Conservation (phyloP, 1,140 invertebrate genomes). For the Drosophila serrata region DNA sequence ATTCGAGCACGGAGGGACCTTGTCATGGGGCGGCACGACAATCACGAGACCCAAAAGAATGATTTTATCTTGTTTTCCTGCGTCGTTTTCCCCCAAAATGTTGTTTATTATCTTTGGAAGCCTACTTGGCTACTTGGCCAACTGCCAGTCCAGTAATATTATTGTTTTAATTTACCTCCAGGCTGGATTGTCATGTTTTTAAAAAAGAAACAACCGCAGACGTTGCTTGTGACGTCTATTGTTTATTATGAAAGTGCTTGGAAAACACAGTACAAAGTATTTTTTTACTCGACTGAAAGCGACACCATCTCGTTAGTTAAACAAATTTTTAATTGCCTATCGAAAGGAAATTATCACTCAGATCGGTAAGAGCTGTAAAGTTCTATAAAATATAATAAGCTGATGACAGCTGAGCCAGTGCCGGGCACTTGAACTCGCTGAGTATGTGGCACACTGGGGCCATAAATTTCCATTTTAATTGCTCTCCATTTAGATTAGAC, state of each 20-base stretch:
- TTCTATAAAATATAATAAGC: constrained; percentile 57
- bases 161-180: constrained; percentile 32
- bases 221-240: constrained; percentile 24
- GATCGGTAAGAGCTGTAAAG: constrained; percentile 50
- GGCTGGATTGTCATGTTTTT: constrained; percentile 23
- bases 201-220: constrained; percentile 34
- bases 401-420: constrained; percentile 41
- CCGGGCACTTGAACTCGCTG: constrained; percentile 54
- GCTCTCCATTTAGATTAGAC: constrained; percentile 68
- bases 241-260: constrained; percentile 51
- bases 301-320: constrained; percentile 33
- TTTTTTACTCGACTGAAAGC: constrained; percentile 22
- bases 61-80: constrained; percentile 47
- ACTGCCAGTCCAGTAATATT: constrained; percentile 30
- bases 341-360: constrained; percentile 46
- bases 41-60: constrained; percentile 66
- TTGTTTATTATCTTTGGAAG: constrained; percentile 58
- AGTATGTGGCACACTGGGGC: constrained; percentile 62
- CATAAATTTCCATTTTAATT: constrained; percentile 79
- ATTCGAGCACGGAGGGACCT: constrained; percentile 25
- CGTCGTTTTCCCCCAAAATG: constrained; percentile 43
- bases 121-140: too few species aligned
- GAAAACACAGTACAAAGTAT: constrained; percentile 23
- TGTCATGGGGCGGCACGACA: constrained; percentile 56
- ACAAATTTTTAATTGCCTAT: constrained; percentile 71